Evolutionary conservation across 2,888 invertebrate species (phyloP).

Genomic region (Thymelicus lineola): DNA sequence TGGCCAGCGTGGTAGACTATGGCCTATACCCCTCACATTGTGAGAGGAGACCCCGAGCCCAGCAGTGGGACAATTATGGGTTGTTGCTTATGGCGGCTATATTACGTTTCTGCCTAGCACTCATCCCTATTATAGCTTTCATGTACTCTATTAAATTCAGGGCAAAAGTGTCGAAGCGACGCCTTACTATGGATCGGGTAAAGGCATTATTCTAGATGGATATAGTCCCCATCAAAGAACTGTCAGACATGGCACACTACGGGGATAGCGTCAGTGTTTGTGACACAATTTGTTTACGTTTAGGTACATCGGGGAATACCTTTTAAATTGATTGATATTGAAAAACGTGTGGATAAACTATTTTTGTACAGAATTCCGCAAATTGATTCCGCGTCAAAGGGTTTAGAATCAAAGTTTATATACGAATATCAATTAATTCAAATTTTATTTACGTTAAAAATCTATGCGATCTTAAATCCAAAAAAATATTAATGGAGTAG

Average conservation of each 20-base stretch:
- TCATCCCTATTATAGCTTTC: background rate
- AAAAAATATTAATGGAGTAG: no score
- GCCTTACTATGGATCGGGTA: conserved; percentile 9
- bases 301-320: background rate
- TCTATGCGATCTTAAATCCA: no score
- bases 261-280: background rate
- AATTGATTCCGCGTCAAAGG: no score
- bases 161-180: conserved; percentile 11
- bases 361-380: background rate
- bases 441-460: no score
- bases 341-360: background rate
- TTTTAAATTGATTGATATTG: conserved; percentile 1
- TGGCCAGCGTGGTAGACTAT: no score
- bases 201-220: conserved; percentile 22
- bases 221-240: conserved; percentile 19
- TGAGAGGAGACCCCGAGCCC: no score
- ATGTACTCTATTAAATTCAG: conserved; percentile 12
- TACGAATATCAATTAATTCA: no score
- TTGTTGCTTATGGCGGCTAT: no score
- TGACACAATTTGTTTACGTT: background rate
- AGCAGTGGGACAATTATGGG: no score
- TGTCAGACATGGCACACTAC: conserved; percentile 17
- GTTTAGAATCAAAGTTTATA: no score
- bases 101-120: background rate
- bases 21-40: no score